Base-by-base conservation (phyloP, 2,888 invertebrate genomes). In the Erebia ligea region DNA sequence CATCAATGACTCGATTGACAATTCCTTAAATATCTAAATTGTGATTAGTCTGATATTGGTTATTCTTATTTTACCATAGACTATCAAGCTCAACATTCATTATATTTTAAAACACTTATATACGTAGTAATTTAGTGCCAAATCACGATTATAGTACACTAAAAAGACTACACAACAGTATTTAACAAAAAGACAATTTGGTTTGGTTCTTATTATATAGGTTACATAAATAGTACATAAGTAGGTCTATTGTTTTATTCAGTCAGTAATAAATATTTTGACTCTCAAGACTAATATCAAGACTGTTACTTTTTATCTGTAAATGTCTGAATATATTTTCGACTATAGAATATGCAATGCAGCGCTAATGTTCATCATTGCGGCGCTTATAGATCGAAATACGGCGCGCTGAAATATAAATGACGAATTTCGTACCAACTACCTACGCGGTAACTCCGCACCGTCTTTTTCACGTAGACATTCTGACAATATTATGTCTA, bases 41-140 rank as follows among this genome's bases (percentile, higher is more conserved):
- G 71, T 73, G 69, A 59, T 69, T 68, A 69, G 63, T 68, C 52
- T 70, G 62, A 67, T 65, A 68, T 56, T 40, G 15, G 63, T 61
- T 62, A 67, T 61, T 52, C 67, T 64, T 67, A 67, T 52, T 19
- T 67, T 64, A 63, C 65, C 63, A 71, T 73, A 75, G 69, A 72
- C 76, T 77, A 79, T 78, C 72, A 79, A 79, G 79, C 79, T 79
- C 79, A 79, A 79, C 79, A 76, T 76, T 76, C 73, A 78, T 76
- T 76, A 77, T 57, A 73, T 69, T 73, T 72, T 74, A 75, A 73
- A 75, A 78, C 71, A 66, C 67, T 68, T 72, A 76, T 67, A 74
- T 13, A 57, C n/a, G 5, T 21, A 62, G 45, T 67, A 75, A 73
- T 56, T 77, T 78, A 79, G 78, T 77, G 78, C 78, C 77, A 72